Percentiles rank a stretch among this genome's conserved stretches.
Conservation (phyloP, 2,888 invertebrate species). For the Hydroisotoma schaefferi region DNA sequence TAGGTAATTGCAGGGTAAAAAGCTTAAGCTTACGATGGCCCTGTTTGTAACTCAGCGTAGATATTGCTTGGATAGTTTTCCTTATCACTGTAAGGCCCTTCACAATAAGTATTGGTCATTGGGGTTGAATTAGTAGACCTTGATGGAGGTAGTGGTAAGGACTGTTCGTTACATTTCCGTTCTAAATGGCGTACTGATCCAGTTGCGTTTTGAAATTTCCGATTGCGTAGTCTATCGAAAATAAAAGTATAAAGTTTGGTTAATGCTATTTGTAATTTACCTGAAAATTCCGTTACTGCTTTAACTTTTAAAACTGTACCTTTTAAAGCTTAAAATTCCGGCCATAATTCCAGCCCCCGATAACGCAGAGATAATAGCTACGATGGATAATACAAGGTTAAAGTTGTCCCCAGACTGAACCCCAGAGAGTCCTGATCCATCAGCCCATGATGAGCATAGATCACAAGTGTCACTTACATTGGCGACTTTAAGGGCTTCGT, state of each 20-base stretch:
- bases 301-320: constrained; percentile 18
- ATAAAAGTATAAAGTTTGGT: background rate
- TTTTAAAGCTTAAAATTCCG: constrained; percentile 33
- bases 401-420: constrained; percentile 17
- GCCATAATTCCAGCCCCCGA: constrained; percentile 44
- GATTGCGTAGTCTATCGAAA: constrained; percentile 6
- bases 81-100: constrained; percentile 37
- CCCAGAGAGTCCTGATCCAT: constrained; percentile 17
- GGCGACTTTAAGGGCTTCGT: constrained; percentile 16
- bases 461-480: constrained; percentile 31
- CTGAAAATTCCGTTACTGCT: background rate
- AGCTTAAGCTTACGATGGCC: constrained; percentile 22
- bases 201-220: constrained; percentile 25
- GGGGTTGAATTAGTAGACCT: constrained; percentile 27
- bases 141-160: constrained; percentile 19
- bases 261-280: background rate
- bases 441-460: constrained; percentile 40
- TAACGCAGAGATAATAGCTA: constrained; percentile 44
- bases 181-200: constrained; percentile 38
- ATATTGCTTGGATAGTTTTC: constrained; percentile 33
- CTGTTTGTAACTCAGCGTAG: constrained; percentile 37
- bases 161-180: constrained; percentile 33
- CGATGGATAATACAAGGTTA: constrained; percentile 44
- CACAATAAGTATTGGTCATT: constrained; percentile 40
- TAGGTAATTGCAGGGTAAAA: background rate